Conservation (phyloP, 92 coral and sea anemone genomes). For the Nematostella vectensis region DNA sequence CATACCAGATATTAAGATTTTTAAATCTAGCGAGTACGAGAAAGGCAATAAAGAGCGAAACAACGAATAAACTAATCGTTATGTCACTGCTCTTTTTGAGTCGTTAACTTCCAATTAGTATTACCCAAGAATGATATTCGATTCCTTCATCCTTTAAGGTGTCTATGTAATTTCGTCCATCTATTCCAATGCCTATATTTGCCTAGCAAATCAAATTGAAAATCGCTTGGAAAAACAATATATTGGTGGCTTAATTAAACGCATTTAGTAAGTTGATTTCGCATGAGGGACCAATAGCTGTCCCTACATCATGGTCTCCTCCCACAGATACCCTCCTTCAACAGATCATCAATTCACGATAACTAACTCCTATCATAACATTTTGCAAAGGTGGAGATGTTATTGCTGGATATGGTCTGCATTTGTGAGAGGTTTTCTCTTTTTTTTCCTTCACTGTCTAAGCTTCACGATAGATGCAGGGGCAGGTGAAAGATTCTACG, state of each 20-base stretch:
- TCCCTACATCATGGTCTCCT: too few relatives aligned
- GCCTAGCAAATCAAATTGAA: constrained; percentile 67
- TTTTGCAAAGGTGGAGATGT: too few relatives aligned
- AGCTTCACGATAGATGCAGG: not conserved
- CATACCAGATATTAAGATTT: not conserved
- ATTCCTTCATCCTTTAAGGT: constrained; percentile 31
- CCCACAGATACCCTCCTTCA: too few relatives aligned
- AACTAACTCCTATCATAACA: not conserved
- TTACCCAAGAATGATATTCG: too few relatives aligned
- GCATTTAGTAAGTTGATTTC: not conserved
- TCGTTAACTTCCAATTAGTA: too few relatives aligned
- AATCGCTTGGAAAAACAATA: constrained; percentile 30
- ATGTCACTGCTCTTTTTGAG: too few relatives aligned
- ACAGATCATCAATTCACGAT: not conserved
- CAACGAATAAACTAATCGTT: too few relatives aligned
- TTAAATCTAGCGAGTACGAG: not conserved
- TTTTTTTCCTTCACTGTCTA: too few relatives aligned
- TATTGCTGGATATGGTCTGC: too few relatives aligned
- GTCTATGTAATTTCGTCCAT: constrained; percentile 5
- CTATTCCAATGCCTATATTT: constrained; percentile 28
- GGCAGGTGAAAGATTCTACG: constrained; percentile 66
- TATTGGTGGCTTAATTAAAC: constrained; percentile 63
- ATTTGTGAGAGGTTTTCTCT: too few relatives aligned
- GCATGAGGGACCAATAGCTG: too few relatives aligned
- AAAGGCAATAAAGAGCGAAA: too few relatives aligned